These are phyloP conservation scores for Dermolepida albohirtum DNA, from an alignment of 2,888 invertebrate genomes.

Conservation along the genomic window DNA sequence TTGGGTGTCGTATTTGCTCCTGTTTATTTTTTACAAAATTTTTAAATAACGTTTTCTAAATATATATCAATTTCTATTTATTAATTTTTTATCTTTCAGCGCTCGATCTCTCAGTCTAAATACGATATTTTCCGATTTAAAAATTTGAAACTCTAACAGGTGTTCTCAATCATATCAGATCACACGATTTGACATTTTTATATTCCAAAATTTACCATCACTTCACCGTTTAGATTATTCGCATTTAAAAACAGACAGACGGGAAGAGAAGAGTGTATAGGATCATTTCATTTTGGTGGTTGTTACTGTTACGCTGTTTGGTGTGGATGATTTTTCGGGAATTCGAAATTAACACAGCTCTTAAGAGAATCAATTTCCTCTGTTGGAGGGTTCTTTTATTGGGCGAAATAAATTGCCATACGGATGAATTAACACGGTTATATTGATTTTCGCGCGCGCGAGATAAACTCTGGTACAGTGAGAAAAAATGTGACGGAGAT, in stretches of 20 bases:
- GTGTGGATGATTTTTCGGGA: slow-evolving; percentile 34
- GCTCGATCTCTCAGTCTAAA: slow-evolving; percentile 1
- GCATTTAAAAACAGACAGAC: not conserved
- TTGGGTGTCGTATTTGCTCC: too few species aligned
- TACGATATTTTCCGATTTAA: slow-evolving; percentile 5
- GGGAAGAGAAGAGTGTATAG: not conserved
- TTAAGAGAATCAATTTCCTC: slow-evolving; percentile 38
- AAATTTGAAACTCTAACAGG: slow-evolving; percentile 31
- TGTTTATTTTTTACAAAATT: too few species aligned
- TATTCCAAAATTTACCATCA: slow-evolving; percentile 19
- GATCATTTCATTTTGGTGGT: slow-evolving; percentile 23
- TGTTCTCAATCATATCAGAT: slow-evolving; percentile 36
- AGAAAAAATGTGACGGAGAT: not conserved
- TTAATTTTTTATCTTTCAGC: not conserved
- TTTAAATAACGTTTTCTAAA: too few species aligned
- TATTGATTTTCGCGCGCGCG: slow-evolving; percentile 34
- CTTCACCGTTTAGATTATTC: slow-evolving; percentile 19
- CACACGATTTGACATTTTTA: slow-evolving; percentile 29
- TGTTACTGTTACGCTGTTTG: slow-evolving; percentile 27
- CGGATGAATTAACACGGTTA: slow-evolving; percentile 38
- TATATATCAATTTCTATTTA: too few species aligned
- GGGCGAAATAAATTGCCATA: slow-evolving; percentile 38
- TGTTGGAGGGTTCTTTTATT: slow-evolving; percentile 39
- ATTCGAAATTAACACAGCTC: slow-evolving; percentile 38
- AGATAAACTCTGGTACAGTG: slow-evolving; percentile 9